Evolutionary conservation across 1,140 invertebrate genomes (phyloP).

Genomic region (Eurosta solidaginis): DNA sequence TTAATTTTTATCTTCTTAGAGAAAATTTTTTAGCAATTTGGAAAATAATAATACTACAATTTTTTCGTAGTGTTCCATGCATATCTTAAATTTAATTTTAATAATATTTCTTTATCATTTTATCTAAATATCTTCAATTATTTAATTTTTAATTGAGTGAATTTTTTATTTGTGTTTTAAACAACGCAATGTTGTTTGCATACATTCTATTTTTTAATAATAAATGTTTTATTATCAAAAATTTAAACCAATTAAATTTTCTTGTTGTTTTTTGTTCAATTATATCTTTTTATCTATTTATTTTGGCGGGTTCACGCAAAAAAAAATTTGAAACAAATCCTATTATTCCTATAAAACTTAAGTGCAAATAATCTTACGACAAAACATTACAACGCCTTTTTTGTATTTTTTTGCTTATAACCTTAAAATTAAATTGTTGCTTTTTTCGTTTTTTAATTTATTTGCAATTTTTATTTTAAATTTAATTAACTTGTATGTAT

Average conservation of each 20-base stretch:
- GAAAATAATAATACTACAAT: slow-evolving; percentile 20
- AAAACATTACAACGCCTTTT: slow-evolving; percentile 14
- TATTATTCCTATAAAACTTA: slow-evolving; percentile 15
- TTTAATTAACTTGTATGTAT: not conserved
- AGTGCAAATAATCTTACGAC: slow-evolving; percentile 18
- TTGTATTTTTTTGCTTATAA: slow-evolving; percentile 20
- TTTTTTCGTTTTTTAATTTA: not conserved
- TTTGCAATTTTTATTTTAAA: not conserved
- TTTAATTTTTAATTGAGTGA: not conserved
- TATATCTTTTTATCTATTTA: not conserved
- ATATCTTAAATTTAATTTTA: slow-evolving; percentile 8
- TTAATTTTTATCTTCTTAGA: not conserved
- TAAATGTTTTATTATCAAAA: not conserved
- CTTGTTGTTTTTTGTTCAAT: not conserved
- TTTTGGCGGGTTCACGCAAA: slow-evolving; percentile 21
- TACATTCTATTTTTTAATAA: not conserved
- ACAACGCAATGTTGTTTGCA: not conserved
- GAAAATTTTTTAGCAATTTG: slow-evolving; percentile 9
- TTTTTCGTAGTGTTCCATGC: not conserved
- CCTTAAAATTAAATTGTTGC: slow-evolving; percentile 9
- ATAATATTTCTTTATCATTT: not conserved
- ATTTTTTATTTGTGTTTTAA: slow-evolving; percentile 16
- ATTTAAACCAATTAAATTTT: slow-evolving; percentile 23
- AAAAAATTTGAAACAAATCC: slow-evolving; percentile 18
- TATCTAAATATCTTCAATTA: not conserved